Conservation (phyloP, 2,888 invertebrate species). For the Pediacus dermestoides region DNA sequence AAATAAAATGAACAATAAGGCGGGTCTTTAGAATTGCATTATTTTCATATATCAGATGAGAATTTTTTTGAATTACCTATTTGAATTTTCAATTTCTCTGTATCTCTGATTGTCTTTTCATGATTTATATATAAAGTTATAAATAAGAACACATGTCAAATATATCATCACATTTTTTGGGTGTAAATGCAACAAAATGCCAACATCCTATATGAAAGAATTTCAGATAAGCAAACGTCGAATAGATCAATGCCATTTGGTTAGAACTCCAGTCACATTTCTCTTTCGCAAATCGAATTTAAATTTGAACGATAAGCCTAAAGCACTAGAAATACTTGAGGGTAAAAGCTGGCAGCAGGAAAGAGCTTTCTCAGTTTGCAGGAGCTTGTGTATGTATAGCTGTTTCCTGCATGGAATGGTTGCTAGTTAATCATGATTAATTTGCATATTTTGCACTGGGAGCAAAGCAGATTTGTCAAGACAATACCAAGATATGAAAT, state of each 20-base stretch:
- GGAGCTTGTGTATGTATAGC: conserved; percentile 14
- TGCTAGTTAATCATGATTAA: conserved; percentile 26
- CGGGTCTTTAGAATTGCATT: too few species aligned
- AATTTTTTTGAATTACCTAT: too few species aligned
- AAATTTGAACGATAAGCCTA: conserved; percentile 20
- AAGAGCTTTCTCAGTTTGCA: conserved; percentile 12
- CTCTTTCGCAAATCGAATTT: conserved; percentile 22
- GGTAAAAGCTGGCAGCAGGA: conserved; percentile 6
- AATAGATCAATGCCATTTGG: conserved; percentile 20
- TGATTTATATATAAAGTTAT: too few species aligned
- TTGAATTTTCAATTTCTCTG: too few species aligned
- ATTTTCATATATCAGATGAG: too few species aligned
- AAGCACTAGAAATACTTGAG: conserved; percentile 9
- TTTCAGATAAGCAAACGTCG: conserved; percentile 22
- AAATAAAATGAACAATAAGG: too few species aligned
- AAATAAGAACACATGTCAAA: conserved; percentile 18
- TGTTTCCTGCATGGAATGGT: conserved; percentile 16
- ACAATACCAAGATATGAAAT: conserved; percentile 17
- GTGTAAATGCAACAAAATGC: conserved; percentile 17
- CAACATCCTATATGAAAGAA: conserved; percentile 17
- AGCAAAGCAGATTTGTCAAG: conserved; percentile 19
- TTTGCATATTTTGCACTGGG: conserved; percentile 25
- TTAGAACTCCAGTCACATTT: conserved; percentile 20
- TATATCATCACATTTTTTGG: conserved; percentile 18
- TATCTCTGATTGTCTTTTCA: too few species aligned